Evolutionary conservation across 2,113 vertebrate genomes (phyloP).

Genomic region (Aspidoscelis tigris): DNA sequence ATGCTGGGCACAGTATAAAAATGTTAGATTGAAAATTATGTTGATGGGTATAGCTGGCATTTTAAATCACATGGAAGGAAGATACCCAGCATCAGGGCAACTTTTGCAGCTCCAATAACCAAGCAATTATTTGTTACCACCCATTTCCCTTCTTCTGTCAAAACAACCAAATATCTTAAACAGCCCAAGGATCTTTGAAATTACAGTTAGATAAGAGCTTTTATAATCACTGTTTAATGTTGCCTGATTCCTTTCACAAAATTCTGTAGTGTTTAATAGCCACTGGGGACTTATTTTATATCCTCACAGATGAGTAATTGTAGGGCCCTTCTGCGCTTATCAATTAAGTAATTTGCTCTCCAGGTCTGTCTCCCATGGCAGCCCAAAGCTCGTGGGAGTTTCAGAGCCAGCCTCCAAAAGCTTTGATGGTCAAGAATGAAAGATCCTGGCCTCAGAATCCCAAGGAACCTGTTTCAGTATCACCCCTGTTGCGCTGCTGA

Average conservation of each 20-base stretch:
- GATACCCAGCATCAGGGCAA: slow-evolving; percentile 51
- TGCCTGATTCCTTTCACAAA: not conserved
- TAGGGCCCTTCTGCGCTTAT: too few species aligned
- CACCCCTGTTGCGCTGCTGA: too few species aligned
- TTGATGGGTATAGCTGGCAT: slow-evolving; percentile 58
- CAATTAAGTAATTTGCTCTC: too few species aligned
- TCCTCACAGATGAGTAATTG: too few species aligned
- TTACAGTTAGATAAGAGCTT: not conserved
- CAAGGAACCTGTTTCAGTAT: too few species aligned
- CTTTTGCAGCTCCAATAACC: slow-evolving; percentile 33
- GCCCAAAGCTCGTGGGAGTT: too few species aligned
- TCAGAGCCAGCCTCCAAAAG: too few species aligned
- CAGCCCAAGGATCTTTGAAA: not conserved
- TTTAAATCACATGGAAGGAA: slow-evolving; percentile 65
- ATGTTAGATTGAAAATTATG: slow-evolving; percentile 60
- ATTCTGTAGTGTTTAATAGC: not conserved
- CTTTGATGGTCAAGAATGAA: too few species aligned
- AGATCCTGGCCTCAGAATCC: too few species aligned
- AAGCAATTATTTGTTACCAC: slow-evolving; percentile 29
- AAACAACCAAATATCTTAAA: not conserved
- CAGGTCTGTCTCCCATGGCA: too few species aligned
- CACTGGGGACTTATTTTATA: too few species aligned
- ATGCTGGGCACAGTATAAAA: slow-evolving; percentile 53
- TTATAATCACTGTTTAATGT: not conserved
- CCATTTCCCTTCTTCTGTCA: slow-evolving; percentile 47